Percentiles rank a stretch among this genome's conserved stretches.
Conservation (phyloP, 2,113 vertebrate genomes). For the Delphinus delphis region DNA sequence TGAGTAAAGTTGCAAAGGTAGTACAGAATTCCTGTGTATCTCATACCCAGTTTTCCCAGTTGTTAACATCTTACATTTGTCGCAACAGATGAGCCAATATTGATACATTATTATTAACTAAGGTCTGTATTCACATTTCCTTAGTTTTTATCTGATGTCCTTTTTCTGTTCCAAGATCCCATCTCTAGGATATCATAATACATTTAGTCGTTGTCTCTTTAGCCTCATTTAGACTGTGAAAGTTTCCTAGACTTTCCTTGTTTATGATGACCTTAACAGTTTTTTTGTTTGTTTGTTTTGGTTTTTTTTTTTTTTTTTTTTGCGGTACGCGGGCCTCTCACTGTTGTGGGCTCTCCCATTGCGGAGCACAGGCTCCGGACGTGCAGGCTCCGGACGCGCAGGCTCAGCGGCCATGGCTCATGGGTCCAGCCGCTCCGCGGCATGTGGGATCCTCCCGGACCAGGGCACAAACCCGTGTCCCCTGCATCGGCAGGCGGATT, state of each 20-base stretch:
- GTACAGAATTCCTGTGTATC: background rate
- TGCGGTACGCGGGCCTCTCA: too few relatives aligned
- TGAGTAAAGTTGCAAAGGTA: background rate
- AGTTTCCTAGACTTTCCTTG: background rate
- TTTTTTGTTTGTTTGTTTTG: background rate
- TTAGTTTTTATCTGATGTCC: background rate
- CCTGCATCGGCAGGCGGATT: too few relatives aligned
- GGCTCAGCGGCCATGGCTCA: too few relatives aligned
- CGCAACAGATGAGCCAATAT: background rate
- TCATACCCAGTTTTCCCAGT: background rate
- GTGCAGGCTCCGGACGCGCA: too few relatives aligned
- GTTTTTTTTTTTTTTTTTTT: too few relatives aligned
- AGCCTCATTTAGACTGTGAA: background rate
- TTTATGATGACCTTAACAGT: background rate
- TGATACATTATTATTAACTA: background rate
- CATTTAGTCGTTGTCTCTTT: background rate
- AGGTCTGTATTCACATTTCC: background rate
- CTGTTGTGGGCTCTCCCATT: too few relatives aligned
- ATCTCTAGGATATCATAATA: background rate
- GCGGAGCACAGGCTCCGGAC: too few relatives aligned
- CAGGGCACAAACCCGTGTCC: too few relatives aligned
- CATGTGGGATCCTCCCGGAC: too few relatives aligned
- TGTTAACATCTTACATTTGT: background rate
- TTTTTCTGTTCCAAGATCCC: background rate
- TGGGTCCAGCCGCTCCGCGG: too few relatives aligned